Conservation (phyloP, 2,888 invertebrate species). For the Sinelater perroti region DNA sequence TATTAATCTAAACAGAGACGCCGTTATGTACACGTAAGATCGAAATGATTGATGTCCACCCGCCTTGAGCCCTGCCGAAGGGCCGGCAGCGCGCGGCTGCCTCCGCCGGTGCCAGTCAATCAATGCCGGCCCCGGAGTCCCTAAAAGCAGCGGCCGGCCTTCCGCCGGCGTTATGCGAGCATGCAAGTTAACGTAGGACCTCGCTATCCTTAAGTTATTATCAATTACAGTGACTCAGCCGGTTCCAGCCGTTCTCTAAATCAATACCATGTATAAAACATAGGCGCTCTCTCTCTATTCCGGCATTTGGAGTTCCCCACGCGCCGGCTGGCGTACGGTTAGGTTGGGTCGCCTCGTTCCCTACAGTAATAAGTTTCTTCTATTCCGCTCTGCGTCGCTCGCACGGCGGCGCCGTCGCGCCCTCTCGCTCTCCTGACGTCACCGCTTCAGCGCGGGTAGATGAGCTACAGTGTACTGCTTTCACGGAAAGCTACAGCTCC, state of each 20-base stretch:
- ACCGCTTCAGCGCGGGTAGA: slow-evolving; percentile 59
- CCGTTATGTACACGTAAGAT: slow-evolving; percentile 21
- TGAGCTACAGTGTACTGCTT: slow-evolving; percentile 61
- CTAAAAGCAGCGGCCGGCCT: slow-evolving; percentile 42
- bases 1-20: not conserved
- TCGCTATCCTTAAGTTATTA: slow-evolving; percentile 61
- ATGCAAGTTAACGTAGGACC: slow-evolving; percentile 35
- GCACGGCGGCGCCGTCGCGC: not conserved
- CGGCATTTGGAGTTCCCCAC: slow-evolving; percentile 60
- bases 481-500: slow-evolving; percentile 62
- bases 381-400: slow-evolving; percentile 46
- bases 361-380: slow-evolving; percentile 59
- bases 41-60: slow-evolving; percentile 15
- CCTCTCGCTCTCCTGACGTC: slow-evolving; percentile 58
- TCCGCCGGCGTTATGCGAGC: slow-evolving; percentile 36
- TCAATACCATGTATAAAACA: slow-evolving; percentile 61
- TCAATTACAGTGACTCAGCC: slow-evolving; percentile 64
- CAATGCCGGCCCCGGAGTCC: slow-evolving; percentile 38
- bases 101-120: slow-evolving; percentile 37
- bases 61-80: slow-evolving; percentile 13
- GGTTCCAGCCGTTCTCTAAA: slow-evolving; percentile 58
- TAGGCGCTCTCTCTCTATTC: slow-evolving; percentile 60
- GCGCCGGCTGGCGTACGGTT: slow-evolving; percentile 59
- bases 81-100: slow-evolving; percentile 37
- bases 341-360: slow-evolving; percentile 60